These are phyloP conservation scores for Paramormyrops hopkinsi DNA, from an alignment of 2,797 vertebrate genomes.

Conservation along the genomic window DNA sequence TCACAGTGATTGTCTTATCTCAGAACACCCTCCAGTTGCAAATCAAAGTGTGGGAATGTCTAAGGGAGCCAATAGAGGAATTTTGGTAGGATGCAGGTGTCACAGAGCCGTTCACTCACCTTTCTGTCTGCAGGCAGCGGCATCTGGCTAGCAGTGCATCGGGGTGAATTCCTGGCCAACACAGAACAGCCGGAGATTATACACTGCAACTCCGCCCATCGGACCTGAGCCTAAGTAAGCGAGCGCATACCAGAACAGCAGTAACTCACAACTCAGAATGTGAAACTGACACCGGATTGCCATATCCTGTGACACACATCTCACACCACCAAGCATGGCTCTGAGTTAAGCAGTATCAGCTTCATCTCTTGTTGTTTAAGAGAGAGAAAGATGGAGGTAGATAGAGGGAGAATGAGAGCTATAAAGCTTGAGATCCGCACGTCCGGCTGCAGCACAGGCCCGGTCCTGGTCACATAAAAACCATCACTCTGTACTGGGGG, in stretches of 20 bases:
- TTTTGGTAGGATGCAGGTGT: not conserved
- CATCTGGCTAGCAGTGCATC: not conserved
- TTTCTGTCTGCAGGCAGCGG: not conserved
- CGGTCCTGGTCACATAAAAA: not conserved
- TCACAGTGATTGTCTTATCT: not conserved
- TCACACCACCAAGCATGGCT: conserved; percentile 19
- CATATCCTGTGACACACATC: not conserved
- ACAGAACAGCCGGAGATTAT: not conserved
- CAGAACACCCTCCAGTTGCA: not conserved
- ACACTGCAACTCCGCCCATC: not conserved
- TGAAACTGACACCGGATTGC: not conserved
- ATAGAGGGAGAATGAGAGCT: not conserved
- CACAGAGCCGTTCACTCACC: not conserved
- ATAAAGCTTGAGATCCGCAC: not conserved
- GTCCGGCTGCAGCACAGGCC: not conserved
- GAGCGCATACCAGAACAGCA: not conserved
- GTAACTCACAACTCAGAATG: not conserved
- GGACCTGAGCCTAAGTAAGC: not conserved
- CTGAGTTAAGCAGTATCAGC: conserved; percentile 15
- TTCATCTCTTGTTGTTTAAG: not conserved
- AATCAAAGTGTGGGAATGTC: not conserved
- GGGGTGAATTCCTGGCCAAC: not conserved
- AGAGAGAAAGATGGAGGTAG: not conserved
- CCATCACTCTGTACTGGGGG: not conserved
- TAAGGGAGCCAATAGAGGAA: not conserved